These are phyloP conservation scores for Lasioglossum marginatum DNA, from an alignment of 2,888 invertebrate species.

Conservation along the genomic window DNA sequence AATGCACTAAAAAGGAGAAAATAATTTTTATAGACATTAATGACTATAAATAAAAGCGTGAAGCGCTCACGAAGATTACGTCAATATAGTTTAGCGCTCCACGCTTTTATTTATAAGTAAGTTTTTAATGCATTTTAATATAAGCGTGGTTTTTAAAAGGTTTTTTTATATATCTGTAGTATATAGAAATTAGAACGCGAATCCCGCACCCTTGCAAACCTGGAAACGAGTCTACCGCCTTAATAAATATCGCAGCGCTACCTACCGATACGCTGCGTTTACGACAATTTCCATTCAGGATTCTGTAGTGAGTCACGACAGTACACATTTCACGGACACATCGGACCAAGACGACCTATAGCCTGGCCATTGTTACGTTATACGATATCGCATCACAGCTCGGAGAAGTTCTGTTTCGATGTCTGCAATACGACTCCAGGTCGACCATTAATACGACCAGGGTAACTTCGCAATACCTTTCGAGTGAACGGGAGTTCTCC, in stretches of 20 bases:
- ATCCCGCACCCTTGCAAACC: too few relatives aligned
- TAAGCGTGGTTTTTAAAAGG: too few relatives aligned
- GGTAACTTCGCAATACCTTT: constrained; percentile 43
- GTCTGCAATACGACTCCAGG: constrained; percentile 17
- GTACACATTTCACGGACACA: constrained; percentile 16
- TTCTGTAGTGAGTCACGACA: constrained; percentile 26
- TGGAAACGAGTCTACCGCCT: constrained; percentile 27
- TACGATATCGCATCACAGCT: constrained; percentile 10
- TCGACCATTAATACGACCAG: constrained; percentile 35
- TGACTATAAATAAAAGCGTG: too few relatives aligned
- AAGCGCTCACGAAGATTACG: too few relatives aligned
- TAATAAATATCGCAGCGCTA: constrained; percentile 53
- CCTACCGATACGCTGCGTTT: constrained; percentile 25
- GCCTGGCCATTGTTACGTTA: constrained; percentile 33
- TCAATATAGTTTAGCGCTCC: too few relatives aligned
- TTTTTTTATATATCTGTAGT: too few relatives aligned
- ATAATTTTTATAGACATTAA: too few relatives aligned
- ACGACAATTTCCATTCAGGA: constrained; percentile 43
- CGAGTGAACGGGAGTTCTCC: constrained; percentile 14
- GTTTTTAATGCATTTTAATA: too few relatives aligned
- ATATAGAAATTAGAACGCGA: too few relatives aligned
- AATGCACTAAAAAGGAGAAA: too few relatives aligned
- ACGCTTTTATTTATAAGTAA: too few relatives aligned
- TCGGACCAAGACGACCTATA: constrained; percentile 42
- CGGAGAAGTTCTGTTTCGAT: constrained; percentile 40